Base-by-base conservation (phyloP, 2,113 vertebrate species). In the Rhineura floridana region DNA sequence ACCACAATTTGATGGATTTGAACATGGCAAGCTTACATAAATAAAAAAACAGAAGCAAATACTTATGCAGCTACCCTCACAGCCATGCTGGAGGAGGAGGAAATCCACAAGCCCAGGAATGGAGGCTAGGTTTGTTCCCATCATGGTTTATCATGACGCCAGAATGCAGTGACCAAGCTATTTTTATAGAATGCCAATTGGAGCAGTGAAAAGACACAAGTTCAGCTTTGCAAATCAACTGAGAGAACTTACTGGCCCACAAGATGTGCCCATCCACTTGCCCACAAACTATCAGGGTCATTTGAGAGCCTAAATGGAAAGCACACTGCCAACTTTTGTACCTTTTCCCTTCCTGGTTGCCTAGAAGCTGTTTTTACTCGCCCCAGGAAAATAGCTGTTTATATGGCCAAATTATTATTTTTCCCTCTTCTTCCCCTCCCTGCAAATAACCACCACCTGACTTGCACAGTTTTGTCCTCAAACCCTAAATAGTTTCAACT, bases 401-500 rank as follows among this genome's bases (percentile, higher is more conserved):
- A 65, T 44, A 83, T 39, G 33, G n/a, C n/a, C n/a, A 52, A 73
- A 76, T 76, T 9, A 28, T 15, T 12, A 52, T 67, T 76, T 39
- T 19, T 23, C 73, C 70, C 59, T 46, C 44, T 48, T 79, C 36
- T 55, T 11, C 50, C 19, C 28, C 6, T n/a, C 19, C 70, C 70
- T 59, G 15, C 65, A 42, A 55, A 81, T 33, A 85, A 92, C 87
- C 0, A 0, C 62, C 73, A 83, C 73, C n/a, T 63, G 52, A 59
- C 88, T 50, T 6, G 36, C 7, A 65, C 5, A 36, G 89, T 4
- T 88, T 84, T 76, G 76, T 75, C 36, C 59, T 90, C 91, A 83
- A 92, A 59, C 25, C 39, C 82, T 84, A 62, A 73, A 46, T 48
- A 83, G 52, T 36, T 62, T 88, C n/a, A 81, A 87, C 48, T 65